These are phyloP conservation scores for Bos indicus DNA, from an alignment of 2,113 vertebrate genomes.

Conservation along the genomic window DNA sequence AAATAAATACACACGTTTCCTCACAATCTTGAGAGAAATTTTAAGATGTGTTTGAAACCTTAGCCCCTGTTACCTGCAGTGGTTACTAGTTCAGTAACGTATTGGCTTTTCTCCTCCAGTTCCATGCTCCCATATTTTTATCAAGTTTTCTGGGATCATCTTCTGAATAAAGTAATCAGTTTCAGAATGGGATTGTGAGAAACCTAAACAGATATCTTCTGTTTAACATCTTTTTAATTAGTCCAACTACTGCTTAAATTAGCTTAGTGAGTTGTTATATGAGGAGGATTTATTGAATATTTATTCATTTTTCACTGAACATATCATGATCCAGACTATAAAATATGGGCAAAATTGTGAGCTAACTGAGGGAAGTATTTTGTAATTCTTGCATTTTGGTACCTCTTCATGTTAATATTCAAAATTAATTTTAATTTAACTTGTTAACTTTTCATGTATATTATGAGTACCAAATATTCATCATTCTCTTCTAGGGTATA, in stretches of 20 bases:
- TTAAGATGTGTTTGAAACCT: neutral
- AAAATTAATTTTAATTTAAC: neutral
- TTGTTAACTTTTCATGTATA: neutral
- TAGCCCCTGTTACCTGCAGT: fast-evolving
- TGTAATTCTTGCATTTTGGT: neutral
- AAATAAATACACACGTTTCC: neutral
- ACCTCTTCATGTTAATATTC: neutral
- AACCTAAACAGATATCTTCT: neutral
- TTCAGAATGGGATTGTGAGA: neutral
- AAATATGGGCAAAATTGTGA: neutral
- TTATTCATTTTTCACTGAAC: neutral
- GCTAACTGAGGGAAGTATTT: neutral
- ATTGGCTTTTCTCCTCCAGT: neutral
- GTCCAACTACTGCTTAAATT: neutral
- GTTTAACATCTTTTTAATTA: neutral
- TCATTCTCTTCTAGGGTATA: neutral
- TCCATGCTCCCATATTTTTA: neutral
- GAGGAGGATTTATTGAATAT: neutral
- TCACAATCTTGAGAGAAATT: neutral
- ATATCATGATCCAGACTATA: neutral
- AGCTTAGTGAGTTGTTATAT: neutral
- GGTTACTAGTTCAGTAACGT: neutral
- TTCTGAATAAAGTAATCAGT: neutral
- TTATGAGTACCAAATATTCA: neutral
- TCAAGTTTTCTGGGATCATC: neutral